Conservation (phyloP, 2,888 invertebrate species). For the Lasioglossum zephyrum region DNA sequence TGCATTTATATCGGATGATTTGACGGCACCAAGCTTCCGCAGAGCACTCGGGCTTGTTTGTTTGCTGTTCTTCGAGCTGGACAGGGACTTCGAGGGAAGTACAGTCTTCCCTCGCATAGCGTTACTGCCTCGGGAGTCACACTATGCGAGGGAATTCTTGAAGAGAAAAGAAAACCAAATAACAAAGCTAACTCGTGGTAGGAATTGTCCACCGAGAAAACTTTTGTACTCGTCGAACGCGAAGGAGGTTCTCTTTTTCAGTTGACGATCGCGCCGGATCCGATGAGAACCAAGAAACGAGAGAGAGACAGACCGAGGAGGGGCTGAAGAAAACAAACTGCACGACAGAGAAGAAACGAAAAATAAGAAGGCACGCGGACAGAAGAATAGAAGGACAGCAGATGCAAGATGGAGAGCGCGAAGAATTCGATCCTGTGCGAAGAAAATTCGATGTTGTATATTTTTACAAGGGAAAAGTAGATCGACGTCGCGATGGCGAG, state of each 20-base stretch:
- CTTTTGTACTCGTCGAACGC: neutral
- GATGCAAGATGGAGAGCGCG: neutral
- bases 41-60: conserved; percentile 43
- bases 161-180: neutral
- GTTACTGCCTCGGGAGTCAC: no score
- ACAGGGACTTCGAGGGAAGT: conserved; percentile 9
- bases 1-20: neutral
- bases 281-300: conserved; percentile 12
- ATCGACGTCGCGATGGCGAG: conserved; percentile 43
- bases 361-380: no score
- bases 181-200: conserved; percentile 27
- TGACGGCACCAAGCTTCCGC: conserved; percentile 60
- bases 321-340: neutral
- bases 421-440: conserved; percentile 13
- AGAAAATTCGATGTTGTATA: conserved; percentile 54
- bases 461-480: conserved; percentile 54
- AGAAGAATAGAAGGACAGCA: neutral
- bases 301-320: neutral
- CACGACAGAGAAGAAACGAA: neutral
- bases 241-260: conserved; percentile 40
- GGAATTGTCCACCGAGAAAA: conserved; percentile 25
- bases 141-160: neutral
- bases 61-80: conserved; percentile 41
- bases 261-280: conserved; percentile 48
- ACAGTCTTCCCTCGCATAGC: neutral